Evolutionary conservation across 2,888 invertebrate genomes (phyloP), one percentile per base, ranked within the genome.

Genomic region (Melanargia galathea): DNA sequence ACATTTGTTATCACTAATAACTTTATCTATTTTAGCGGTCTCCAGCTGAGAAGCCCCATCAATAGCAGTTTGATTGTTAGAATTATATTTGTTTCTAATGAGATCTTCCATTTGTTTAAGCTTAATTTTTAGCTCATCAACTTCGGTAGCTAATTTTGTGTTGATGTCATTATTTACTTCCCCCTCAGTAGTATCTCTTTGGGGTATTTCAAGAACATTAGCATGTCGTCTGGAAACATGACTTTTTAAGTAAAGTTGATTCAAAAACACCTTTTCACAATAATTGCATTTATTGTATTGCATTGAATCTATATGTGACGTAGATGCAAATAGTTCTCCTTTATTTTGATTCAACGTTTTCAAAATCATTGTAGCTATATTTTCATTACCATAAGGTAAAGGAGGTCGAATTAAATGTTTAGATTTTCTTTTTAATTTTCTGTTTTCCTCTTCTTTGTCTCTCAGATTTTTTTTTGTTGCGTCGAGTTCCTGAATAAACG

Each of bases 231-330:
- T 89, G 66, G 89, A 84, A 51, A 94, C 82, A 73, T 95, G 95
- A 49, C 94, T 92, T 77, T 91, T 92, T 64, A 94, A 86, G 77
- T 93, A 95, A 62, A 93, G 90, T 73, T 94, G 92, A 66, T 94
- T 93, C 54, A 94, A 81, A 77, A 95, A 95, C 8, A 93, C 92
- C 83, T 95, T 95, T n/a, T 93, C 92, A 73, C 95, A 95, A 74
- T 92, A 91, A 43, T 82, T 86, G 73, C 95, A 95, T 88, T 94
- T 92, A 67, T 91, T 90, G 65, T 89, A 89, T 63, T 92, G 92
- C 45, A 82, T 72, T 26, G 78, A 74, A 55, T 84, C 83, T 54
- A 72, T 68, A 57, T 81, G 80, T 0, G 82, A 77, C 26, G 82
- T 75, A 16, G 83, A 73, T 18, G 79, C 77, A 69, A 86, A 83